Base-by-base conservation (phyloP, 2,113 vertebrate genomes). In the Scalopus aquaticus region DNA sequence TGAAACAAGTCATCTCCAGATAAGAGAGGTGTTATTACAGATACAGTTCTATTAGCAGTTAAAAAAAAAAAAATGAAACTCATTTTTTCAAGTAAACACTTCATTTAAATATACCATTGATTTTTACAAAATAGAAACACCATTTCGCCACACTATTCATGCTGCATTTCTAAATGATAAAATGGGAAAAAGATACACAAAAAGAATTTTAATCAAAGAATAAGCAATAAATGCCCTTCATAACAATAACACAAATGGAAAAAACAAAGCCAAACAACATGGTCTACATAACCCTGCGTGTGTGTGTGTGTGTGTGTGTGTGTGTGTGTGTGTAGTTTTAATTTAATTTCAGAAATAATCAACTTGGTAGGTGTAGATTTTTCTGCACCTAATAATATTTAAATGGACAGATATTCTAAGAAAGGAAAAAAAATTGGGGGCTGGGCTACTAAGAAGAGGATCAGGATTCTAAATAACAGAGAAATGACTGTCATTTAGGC, bases 81-180 rank as follows among this genome's bases (percentile, higher is more conserved):
- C 74, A 96, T 88, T 88, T 95, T 96, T 84, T 86, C 93, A 96
- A 90, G 93, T 94, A 94, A 97, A 90, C 95, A 97, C 76, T 96
- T 94, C 88, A 95, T 94, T 97, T 93, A 93, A 96, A 97, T 96
- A 89, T 85, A 90, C 58, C 94, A 94, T 97, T 85, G 91, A 95
- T 90, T 96, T 96, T 94, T 95, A 85, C 64, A 89, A 88, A 95
- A 93, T 37, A 85, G 87, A 94, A 93, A 62, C n/a, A 42, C 94
- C 86, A 93, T 80, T 81, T 42, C 1, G 4, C 44, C 37, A 49
- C 9, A 22, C 62, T 67, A 42, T 90, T 93, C 70, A 70, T 92
- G 60, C 54, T 88, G 60, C 39, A 80, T 49, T 89, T 90, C 76
- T 83, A 60, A 64, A 56, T 88, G 32, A 85, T 70, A 79, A 81